A percentile compares a stretch with the other conserved stretches of the same genome.
Evolutionary conservation across 2,113 vertebrate genomes (phyloP).

Genomic region (Otis tarda): DNA sequence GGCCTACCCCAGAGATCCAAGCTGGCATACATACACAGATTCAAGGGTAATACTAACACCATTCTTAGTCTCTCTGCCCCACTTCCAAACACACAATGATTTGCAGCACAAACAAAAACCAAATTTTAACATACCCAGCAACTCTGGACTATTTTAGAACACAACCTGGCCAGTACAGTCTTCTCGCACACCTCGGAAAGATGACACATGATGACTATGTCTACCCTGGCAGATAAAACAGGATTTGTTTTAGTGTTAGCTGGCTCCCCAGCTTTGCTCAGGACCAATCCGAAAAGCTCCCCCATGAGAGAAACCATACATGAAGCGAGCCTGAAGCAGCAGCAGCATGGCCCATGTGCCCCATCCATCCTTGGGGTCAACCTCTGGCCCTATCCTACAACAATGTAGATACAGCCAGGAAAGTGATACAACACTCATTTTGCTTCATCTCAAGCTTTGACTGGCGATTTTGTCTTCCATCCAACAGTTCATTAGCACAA

Average conservation of each 20-base stretch:
- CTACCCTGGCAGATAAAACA: not conserved
- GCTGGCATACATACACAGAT: not conserved
- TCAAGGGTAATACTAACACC: not conserved
- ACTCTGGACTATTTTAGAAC: not conserved
- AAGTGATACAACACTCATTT: accelerated
- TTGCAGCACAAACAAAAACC: not conserved
- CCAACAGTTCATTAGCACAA: not conserved
- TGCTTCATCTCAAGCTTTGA: not conserved
- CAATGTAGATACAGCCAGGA: accelerated
- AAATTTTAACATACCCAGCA: not conserved
- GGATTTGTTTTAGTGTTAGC: not conserved
- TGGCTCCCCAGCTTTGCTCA: not conserved
- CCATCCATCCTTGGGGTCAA: accelerated
- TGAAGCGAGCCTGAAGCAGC: not conserved
- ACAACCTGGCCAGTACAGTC: not conserved
- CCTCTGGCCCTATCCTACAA: not conserved
- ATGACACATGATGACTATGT: no score
- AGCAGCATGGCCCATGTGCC: accelerated
- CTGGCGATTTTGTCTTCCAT: not conserved
- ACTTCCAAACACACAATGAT: not conserved
- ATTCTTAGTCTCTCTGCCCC: not conserved
- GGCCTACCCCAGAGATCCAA: not conserved
- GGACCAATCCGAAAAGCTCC: not conserved
- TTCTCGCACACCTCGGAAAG: not conserved
- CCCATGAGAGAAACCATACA: accelerated